phyloP scores from a whole-genome alignment of 2,888 invertebrate species.

The Chalcosyrphus nemorum region DNA sequence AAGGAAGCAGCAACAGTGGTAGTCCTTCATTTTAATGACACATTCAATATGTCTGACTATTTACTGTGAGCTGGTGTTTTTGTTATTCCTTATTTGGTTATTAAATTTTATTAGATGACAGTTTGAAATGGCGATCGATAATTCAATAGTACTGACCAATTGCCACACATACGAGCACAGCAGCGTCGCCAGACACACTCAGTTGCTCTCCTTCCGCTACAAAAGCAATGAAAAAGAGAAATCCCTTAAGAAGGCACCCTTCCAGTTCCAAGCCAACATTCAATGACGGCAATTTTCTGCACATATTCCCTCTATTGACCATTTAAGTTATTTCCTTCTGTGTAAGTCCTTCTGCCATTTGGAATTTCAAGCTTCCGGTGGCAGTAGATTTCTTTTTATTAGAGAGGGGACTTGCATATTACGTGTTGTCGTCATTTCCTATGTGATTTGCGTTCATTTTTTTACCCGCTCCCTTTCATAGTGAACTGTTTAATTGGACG shows the following conservation, averaged over 20 bases:
- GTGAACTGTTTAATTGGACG: conserved; percentile 38
- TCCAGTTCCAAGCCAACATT: conserved; percentile 4
- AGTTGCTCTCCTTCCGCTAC: neutral
- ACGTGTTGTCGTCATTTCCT: conserved; percentile 33
- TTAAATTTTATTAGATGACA: conserved; percentile 67
- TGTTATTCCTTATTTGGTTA: conserved; percentile 54
- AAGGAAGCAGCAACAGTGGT: conserved; percentile 43
- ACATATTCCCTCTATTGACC: conserved; percentile 44
- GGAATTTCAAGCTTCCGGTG: conserved; percentile 59
- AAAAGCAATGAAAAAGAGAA: neutral
- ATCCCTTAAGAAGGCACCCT: conserved; percentile 21
- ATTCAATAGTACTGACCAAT: conserved; percentile 59
- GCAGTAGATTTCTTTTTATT: conserved; percentile 17
- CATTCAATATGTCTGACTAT: neutral
- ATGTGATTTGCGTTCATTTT: neutral
- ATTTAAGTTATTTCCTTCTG: conserved; percentile 53
- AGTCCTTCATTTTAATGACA: conserved; percentile 38
- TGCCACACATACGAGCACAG: conserved; percentile 6
- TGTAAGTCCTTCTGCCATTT: conserved; percentile 45
- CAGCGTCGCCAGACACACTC: neutral
- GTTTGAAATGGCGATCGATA: conserved; percentile 64
- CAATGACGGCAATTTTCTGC: conserved; percentile 62
- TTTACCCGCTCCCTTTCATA: neutral
- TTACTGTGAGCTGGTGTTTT: neutral
- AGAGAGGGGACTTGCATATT: conserved; percentile 20